These are phyloP conservation scores for Conops quadrifasciatus DNA, from an alignment of 2,888 invertebrate genomes.

Conservation along the genomic window DNA sequence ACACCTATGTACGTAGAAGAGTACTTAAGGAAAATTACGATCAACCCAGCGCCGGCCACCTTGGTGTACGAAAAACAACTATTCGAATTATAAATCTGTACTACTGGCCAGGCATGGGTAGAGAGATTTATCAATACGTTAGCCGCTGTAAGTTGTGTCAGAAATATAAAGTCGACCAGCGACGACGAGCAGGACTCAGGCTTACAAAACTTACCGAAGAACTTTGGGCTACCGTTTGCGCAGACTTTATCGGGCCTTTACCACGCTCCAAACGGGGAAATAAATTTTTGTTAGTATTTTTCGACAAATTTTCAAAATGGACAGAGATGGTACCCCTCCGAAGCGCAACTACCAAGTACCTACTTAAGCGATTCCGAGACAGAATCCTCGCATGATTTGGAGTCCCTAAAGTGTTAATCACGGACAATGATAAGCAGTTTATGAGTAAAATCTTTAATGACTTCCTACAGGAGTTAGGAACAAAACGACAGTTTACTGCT, in stretches of 20 bases:
- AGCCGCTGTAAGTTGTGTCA: constrained; percentile 30
- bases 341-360: neutral
- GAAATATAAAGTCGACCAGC: constrained; percentile 28
- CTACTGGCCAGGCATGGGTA: constrained; percentile 39
- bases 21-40: constrained; percentile 25
- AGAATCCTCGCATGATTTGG: constrained; percentile 10
- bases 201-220: neutral
- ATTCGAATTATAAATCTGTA: constrained; percentile 27
- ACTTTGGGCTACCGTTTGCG: neutral
- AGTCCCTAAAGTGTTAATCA: neutral
- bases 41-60: constrained; percentile 1
- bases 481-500: constrained; percentile 2
- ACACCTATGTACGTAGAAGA: neutral
- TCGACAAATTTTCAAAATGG: constrained; percentile 8
- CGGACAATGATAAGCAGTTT: neutral
- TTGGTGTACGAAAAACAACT: constrained; percentile 36
- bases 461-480: neutral
- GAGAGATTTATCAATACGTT: constrained; percentile 32
- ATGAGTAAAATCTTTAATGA: neutral
- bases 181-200: neutral
- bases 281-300: constrained; percentile 9
- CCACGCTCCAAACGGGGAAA: constrained; percentile 18
- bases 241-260: constrained; percentile 13
- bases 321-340: constrained; percentile 7
- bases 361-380: neutral